Evolutionary conservation across 2,888 invertebrate genomes (phyloP).

Genomic region (Rhodophaea formosa): DNA sequence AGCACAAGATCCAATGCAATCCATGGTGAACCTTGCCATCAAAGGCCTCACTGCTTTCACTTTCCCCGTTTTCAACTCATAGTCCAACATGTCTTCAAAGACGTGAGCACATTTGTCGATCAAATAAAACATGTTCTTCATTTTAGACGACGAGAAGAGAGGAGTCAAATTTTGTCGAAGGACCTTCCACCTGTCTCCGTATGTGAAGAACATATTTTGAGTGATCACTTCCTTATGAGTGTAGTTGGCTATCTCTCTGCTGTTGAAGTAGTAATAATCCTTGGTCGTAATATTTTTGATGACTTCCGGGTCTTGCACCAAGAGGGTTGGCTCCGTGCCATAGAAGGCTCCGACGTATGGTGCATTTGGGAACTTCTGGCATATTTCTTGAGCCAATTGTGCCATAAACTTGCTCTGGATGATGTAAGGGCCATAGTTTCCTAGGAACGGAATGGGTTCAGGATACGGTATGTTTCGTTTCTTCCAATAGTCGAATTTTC

Average conservation of each 20-base stretch:
- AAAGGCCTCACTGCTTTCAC: slow-evolving; percentile 30
- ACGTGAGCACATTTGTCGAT: slow-evolving; percentile 39
- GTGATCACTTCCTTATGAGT: slow-evolving; percentile 39
- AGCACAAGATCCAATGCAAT: slow-evolving; percentile 39
- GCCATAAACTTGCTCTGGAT: slow-evolving; percentile 28
- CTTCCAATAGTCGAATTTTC: slow-evolving; percentile 38
- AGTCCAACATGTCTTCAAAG: slow-evolving; percentile 41
- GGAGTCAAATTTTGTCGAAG: slow-evolving; percentile 52
- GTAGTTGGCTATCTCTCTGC: slow-evolving; percentile 35
- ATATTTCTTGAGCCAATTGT: slow-evolving; percentile 29
- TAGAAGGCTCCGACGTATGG: slow-evolving; percentile 41
- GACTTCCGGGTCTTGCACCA: slow-evolving; percentile 36
- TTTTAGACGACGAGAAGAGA: slow-evolving; percentile 53
- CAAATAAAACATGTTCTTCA: slow-evolving; percentile 57
- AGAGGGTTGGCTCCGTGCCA: slow-evolving; percentile 30
- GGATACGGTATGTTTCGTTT: slow-evolving; percentile 32
- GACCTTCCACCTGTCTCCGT: slow-evolving; percentile 55
- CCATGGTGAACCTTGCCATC: slow-evolving; percentile 41
- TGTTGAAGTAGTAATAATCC: slow-evolving; percentile 40
- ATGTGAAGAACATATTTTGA: slow-evolving; percentile 43
- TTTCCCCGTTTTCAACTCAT: slow-evolving; percentile 24
- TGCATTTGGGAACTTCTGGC: slow-evolving; percentile 34
- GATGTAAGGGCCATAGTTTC: slow-evolving; percentile 37
- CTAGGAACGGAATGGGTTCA: slow-evolving; percentile 35
- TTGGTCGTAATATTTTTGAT: slow-evolving; percentile 34